Conservation (phyloP, 2,888 invertebrate species). For the Leptothorax acervorum region DNA sequence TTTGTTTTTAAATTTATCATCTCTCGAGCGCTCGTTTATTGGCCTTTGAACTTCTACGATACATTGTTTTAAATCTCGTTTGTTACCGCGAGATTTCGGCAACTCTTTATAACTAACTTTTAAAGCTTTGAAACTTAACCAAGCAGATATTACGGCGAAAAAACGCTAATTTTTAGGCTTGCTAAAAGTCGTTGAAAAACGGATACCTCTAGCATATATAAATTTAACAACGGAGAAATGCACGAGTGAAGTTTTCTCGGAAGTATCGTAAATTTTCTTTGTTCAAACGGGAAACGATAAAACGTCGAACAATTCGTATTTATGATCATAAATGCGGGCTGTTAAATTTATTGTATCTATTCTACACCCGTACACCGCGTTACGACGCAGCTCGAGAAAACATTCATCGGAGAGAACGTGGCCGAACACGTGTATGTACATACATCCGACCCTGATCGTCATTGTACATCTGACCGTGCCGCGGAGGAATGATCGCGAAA, state of each 20-base stretch:
- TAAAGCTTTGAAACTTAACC: background rate
- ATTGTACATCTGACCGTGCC: conserved; percentile 55
- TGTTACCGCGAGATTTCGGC: background rate
- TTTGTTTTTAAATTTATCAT: no score
- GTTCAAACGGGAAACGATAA: conserved; percentile 24
- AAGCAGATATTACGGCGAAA: background rate
- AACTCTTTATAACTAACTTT: background rate
- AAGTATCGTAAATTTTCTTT: conserved; percentile 36
- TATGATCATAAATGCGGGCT: conserved; percentile 33
- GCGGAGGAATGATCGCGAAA: conserved; percentile 63
- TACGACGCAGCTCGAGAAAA: conserved; percentile 54
- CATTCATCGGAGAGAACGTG: conserved; percentile 49
- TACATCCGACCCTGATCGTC: conserved; percentile 45
- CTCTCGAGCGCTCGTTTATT: no score
- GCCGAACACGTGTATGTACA: conserved; percentile 57
- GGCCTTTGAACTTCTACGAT: no score
- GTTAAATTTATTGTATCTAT: conserved; percentile 23
- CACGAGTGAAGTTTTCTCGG: background rate
- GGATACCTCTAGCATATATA: background rate
- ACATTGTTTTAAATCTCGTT: background rate
- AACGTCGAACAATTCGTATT: conserved; percentile 36
- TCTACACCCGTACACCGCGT: conserved; percentile 37
- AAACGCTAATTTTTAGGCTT: background rate
- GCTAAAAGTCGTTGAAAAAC: background rate
- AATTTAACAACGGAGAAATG: conserved; percentile 6